Percentiles rank a stretch among this genome's conserved stretches.
Conservation (phyloP, 2,113 vertebrate genomes). For the Datnioides undecimradiatus region DNA sequence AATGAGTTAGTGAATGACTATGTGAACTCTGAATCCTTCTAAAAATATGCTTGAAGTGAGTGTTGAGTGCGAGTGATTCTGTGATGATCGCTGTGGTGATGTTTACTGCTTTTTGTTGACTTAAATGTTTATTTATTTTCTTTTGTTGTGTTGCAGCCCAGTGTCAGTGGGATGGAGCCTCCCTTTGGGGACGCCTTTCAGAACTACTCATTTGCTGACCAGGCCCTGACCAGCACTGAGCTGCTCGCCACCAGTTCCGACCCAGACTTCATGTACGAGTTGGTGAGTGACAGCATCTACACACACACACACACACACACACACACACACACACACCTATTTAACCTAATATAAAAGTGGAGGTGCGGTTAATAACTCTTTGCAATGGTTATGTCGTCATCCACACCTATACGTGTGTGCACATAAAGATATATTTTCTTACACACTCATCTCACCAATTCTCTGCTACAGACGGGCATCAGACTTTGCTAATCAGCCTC, state of each 20-base stretch:
- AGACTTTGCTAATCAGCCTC: slow-evolving; percentile 24
- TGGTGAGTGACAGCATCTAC: slow-evolving; percentile 86
- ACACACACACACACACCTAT: not conserved
- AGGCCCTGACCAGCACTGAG: slow-evolving; percentile 98
- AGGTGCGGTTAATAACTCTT: not conserved
- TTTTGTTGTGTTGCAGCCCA: slow-evolving; percentile 85
- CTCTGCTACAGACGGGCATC: not conserved
- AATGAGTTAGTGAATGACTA: not conserved
- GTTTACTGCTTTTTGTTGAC: not conserved
- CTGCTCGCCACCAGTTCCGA: slow-evolving; percentile 96
- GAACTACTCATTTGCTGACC: slow-evolving; percentile 96
- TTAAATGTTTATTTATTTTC: not conserved
- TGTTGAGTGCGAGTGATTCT: not conserved
- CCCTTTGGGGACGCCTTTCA: slow-evolving; percentile 98
- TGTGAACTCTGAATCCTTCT: not conserved
- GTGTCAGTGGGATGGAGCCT: slow-evolving; percentile 98
- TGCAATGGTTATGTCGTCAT: not conserved
- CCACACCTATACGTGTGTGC: not conserved
- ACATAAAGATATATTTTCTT: not conserved
- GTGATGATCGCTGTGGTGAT: not conserved
- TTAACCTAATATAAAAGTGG: not conserved
- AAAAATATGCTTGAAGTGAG: not conserved
- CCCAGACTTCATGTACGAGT: slow-evolving; percentile 99
- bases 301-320: slow-evolving; percentile 7
- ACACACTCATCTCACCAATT: not conserved